Percentiles rank a stretch among this genome's conserved stretches.
These are phyloP conservation scores for Delia radicum DNA, from an alignment of 1,140 invertebrate species.

Conservation along the genomic window DNA sequence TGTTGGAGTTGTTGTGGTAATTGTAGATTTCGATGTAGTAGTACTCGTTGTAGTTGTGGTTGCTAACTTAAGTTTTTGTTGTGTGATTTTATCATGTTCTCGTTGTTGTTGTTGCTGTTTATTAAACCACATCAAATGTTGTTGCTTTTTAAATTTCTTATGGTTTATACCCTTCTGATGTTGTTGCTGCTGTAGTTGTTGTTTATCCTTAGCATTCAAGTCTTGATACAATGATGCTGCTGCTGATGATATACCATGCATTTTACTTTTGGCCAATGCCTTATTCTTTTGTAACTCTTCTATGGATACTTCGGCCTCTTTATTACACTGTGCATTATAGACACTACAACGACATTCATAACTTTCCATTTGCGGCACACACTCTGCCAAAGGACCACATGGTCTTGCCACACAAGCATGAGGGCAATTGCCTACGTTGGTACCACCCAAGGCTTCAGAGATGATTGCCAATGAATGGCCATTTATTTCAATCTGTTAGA, in stretches of 20 bases:
- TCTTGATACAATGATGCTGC: too few relatives aligned
- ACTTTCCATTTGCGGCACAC: slow-evolving; percentile 73
- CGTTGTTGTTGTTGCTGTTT: slow-evolving; percentile 22
- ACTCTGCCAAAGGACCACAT: slow-evolving; percentile 76
- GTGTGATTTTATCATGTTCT: not conserved
- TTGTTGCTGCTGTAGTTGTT: slow-evolving; percentile 25
- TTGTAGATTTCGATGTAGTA: slow-evolving; percentile 13
- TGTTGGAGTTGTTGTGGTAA: not conserved
- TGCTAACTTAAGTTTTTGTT: slow-evolving; percentile 21
- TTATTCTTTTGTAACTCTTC: slow-evolving; percentile 37
- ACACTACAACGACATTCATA: slow-evolving; percentile 79
- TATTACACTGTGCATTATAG: slow-evolving; percentile 55
- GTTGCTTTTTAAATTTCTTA: slow-evolving; percentile 12
- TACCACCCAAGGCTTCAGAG: slow-evolving; percentile 81
- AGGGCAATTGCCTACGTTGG: slow-evolving; percentile 89
- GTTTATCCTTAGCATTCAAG: not conserved
- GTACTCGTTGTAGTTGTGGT: slow-evolving; percentile 7
- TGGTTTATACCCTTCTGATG: not conserved
- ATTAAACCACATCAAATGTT: not conserved
- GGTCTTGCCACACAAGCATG: slow-evolving; percentile 81
- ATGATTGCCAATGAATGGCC: slow-evolving; percentile 76
- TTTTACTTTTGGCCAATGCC: slow-evolving; percentile 13
- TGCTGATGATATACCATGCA: not conserved
- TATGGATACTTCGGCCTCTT: slow-evolving; percentile 51
- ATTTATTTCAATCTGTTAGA: slow-evolving; percentile 73